phyloP scores from a whole-genome alignment of 1,140 invertebrate species.

The Cryptotermes secundus region DNA sequence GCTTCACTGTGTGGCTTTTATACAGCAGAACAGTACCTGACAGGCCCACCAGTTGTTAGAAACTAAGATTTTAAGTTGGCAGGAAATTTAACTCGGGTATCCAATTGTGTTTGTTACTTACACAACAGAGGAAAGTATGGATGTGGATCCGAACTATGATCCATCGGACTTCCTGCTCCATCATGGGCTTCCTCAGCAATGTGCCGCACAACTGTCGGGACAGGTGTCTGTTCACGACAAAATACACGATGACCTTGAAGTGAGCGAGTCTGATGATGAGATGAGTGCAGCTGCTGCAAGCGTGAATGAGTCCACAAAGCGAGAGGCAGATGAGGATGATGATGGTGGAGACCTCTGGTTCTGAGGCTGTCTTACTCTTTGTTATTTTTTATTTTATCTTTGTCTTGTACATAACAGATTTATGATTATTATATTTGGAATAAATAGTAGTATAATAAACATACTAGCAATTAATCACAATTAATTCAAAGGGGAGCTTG shows the following conservation, averaged over 20 bases:
- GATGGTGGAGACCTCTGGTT: constrained; percentile 27
- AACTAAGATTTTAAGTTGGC: no score
- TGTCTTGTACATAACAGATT: constrained; percentile 6
- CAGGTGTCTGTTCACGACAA: constrained; percentile 39
- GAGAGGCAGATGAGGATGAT: constrained; percentile 24
- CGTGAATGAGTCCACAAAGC: neutral
- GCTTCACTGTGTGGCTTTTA: no score
- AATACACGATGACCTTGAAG: constrained; percentile 73
- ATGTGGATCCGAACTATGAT: constrained; percentile 83
- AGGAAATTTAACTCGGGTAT: no score
- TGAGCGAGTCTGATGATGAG: constrained; percentile 75
- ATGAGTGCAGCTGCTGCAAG: constrained; percentile 34
- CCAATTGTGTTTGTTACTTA: neutral
- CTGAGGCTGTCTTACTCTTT: neutral
- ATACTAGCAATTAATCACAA: neutral
- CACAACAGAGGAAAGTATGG: constrained; percentile 69
- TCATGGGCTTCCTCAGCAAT: constrained; percentile 49
- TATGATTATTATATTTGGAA: neutral
- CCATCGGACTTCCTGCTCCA: constrained; percentile 79
- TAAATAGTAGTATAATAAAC: constrained; percentile 21
- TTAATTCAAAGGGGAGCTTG: neutral
- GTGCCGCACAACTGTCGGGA: constrained; percentile 44
- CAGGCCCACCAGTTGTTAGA: no score
- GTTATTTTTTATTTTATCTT: neutral
- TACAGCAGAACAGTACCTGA: no score